Percentiles rank a stretch among this genome's conserved stretches.
These are phyloP conservation scores for Tapirus terrestris DNA, from an alignment of 2,113 vertebrate genomes.

Conservation along the genomic window DNA sequence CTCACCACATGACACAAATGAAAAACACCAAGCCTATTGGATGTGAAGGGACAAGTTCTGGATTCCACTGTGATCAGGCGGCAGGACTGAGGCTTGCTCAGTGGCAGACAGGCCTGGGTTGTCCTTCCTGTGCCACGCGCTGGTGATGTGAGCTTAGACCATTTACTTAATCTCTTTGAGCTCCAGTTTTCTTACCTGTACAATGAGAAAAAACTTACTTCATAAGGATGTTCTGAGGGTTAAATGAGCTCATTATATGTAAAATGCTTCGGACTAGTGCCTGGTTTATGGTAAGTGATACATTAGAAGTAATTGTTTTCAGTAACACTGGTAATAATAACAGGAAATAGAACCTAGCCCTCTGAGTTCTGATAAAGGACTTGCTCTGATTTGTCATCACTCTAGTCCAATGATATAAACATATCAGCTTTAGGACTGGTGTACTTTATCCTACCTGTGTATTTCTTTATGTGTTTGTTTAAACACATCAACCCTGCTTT, in stretches of 20 bases:
- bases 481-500: neutral
- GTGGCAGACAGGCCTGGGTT: accelerated
- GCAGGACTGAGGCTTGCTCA: neutral
- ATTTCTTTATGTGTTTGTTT: neutral
- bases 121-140: accelerated
- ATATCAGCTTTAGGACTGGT: neutral
- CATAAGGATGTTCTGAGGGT: neutral
- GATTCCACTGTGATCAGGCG: neutral
- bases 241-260: accelerated
- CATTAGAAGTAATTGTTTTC: neutral
- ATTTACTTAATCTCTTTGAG: neutral
- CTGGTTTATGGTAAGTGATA: neutral
- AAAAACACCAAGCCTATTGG: neutral
- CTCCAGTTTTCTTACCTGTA: neutral
- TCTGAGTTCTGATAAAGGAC: neutral
- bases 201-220: neutral
- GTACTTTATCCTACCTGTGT: neutral
- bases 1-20: neutral
- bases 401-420: too few relatives aligned
- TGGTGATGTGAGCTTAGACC: neutral
- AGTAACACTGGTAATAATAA: neutral
- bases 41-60: accelerated
- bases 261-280: neutral
- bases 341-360: neutral
- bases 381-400: neutral